phyloP scores from a whole-genome alignment of 2,113 vertebrate genomes.

The Vireo altiloquus region DNA sequence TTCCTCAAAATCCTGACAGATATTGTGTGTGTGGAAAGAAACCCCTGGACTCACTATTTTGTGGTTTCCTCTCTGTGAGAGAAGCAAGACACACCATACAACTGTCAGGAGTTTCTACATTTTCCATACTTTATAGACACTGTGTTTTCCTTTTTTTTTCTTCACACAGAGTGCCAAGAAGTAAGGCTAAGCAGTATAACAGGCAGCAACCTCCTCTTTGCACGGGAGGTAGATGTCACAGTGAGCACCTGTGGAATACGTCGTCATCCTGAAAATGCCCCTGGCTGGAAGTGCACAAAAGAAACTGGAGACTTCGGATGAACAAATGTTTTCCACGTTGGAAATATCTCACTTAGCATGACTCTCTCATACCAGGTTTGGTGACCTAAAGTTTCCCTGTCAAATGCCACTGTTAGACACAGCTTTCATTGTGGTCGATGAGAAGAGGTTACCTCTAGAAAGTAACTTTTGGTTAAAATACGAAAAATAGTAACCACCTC shows the following conservation, averaged over 20 bases:
- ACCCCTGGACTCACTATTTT: conserved; percentile 43
- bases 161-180: not conserved
- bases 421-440: not conserved
- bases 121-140: conserved; percentile 44
- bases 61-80: conserved; percentile 62
- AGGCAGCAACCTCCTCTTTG: conserved; percentile 1
- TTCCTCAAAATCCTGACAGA: conserved; percentile 55
- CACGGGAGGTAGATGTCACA: not conserved
- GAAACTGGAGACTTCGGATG: not conserved
- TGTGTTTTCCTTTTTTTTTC: not conserved
- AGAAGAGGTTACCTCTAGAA: not conserved
- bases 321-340: not conserved
- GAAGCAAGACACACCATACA: conserved; percentile 49
- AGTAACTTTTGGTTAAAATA: not conserved
- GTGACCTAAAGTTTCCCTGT: not conserved
- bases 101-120: conserved; percentile 46
- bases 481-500: not conserved
- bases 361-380: not conserved
- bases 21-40: conserved; percentile 30
- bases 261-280: not conserved
- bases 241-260: not conserved
- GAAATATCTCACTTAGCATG: not conserved
- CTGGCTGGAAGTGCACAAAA: not conserved
- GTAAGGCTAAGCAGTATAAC: conserved; percentile 10
- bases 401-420: not conserved